A percentile compares a stretch with the other conserved stretches of the same genome.
These are phyloP conservation scores for Austrofundulus limnaeus DNA, from an alignment of 2,113 vertebrate genomes.

Conservation along the genomic window DNA sequence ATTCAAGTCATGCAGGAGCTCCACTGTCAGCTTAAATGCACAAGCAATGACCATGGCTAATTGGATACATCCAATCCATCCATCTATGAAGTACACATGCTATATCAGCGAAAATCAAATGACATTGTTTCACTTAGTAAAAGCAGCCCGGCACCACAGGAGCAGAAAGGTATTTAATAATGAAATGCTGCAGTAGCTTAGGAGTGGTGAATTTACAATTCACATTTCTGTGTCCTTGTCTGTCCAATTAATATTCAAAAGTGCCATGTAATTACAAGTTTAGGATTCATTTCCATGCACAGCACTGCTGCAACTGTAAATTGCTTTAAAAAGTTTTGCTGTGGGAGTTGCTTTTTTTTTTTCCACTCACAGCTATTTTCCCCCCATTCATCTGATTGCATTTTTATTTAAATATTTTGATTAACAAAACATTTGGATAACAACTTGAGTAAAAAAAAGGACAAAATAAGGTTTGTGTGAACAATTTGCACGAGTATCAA, in stretches of 20 bases:
- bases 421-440: constrained; percentile 8
- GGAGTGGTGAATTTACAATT: constrained; percentile 40
- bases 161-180: constrained; percentile 70
- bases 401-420: constrained; percentile 12
- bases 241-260: constrained; percentile 67
- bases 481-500: constrained; percentile 66
- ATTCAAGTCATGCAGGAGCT: constrained; percentile 58
- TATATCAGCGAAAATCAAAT: constrained; percentile 67
- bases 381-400: background rate
- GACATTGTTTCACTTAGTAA: constrained; percentile 49
- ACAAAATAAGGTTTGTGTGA: constrained; percentile 20
- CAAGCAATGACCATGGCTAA: constrained; percentile 63
- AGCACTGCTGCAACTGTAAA: constrained; percentile 46
- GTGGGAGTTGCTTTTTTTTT: constrained; percentile 5
- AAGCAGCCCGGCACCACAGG: constrained; percentile 51
- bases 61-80: constrained; percentile 63
- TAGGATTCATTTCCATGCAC: constrained; percentile 63
- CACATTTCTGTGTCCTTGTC: constrained; percentile 59
- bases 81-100: constrained; percentile 65
- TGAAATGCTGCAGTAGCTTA: constrained; percentile 49
- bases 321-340: constrained; percentile 40
- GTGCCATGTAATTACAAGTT: constrained; percentile 58
- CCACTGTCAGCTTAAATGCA: constrained; percentile 65
- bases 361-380: background rate
- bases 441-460: constrained; percentile 13